A percentile compares a stretch with the other conserved stretches of the same genome.
These are phyloP conservation scores for Ooceraea biroi DNA, from an alignment of 1,140 invertebrate genomes.

Conservation along the genomic window DNA sequence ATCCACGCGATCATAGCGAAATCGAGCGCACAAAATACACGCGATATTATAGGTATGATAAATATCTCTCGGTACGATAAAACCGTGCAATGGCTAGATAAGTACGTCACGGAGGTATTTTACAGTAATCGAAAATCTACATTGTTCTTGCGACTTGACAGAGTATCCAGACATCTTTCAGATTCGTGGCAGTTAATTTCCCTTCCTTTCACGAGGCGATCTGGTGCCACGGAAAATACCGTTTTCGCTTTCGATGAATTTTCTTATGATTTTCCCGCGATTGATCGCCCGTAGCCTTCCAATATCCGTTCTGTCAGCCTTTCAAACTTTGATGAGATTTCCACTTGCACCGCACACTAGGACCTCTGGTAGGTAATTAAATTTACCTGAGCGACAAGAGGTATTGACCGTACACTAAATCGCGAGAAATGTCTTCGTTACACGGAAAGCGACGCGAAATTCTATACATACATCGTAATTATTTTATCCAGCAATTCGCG, in stretches of 20 bases:
- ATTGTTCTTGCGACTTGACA: slow-evolving; percentile 7
- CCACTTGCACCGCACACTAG: background rate
- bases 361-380: slow-evolving; percentile 20
- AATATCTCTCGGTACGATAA: too few species aligned
- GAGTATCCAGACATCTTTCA: background rate
- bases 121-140: background rate
- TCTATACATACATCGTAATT: background rate
- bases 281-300: slow-evolving; percentile 37
- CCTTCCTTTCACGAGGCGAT: slow-evolving; percentile 11
- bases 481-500: slow-evolving; percentile 15
- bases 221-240: slow-evolving; percentile 3
- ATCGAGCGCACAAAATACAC: too few species aligned
- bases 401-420: slow-evolving; percentile 9
- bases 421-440: slow-evolving; percentile 5
- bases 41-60: too few species aligned
- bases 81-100: background rate
- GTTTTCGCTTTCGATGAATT: slow-evolving; percentile 52
- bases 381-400: slow-evolving; percentile 1
- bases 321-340: slow-evolving; percentile 52
- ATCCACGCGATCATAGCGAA: too few species aligned
- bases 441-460: background rate
- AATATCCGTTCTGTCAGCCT: slow-evolving; percentile 52
- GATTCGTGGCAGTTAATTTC: slow-evolving; percentile 50
- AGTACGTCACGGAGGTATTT: background rate
- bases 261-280: slow-evolving; percentile 32